Percentiles rank a stretch among this genome's conserved stretches.
Conservation (phyloP, 64 coral and sea anemone species). For the Porites australiensis region DNA sequence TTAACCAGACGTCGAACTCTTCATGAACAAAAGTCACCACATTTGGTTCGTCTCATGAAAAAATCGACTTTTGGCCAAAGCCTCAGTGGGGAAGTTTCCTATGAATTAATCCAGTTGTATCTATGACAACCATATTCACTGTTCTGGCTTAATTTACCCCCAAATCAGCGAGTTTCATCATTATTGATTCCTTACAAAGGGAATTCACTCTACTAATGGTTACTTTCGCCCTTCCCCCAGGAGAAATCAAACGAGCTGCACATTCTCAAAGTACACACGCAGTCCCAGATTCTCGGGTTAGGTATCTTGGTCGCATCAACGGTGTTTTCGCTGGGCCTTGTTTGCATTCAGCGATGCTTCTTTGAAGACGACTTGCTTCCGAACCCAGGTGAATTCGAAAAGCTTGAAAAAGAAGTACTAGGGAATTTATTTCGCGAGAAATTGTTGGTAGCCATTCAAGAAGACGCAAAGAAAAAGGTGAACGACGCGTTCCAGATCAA, state of each 20-base stretch:
- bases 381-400: constrained; percentile 38
- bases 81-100: too few species aligned
- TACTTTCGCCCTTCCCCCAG: not conserved
- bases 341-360: constrained; percentile 55
- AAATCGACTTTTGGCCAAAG: too few species aligned
- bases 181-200: too few species aligned
- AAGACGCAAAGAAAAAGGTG: constrained; percentile 30
- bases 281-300: constrained; percentile 76
- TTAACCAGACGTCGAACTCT: too few species aligned
- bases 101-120: too few species aligned
- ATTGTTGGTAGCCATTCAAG: constrained; percentile 2
- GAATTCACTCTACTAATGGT: not conserved
- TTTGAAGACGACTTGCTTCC: constrained; percentile 52
- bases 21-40: too few species aligned
- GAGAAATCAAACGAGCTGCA: not conserved
- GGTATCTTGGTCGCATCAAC: constrained; percentile 45
- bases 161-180: too few species aligned
- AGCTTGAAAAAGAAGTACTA: constrained; percentile 56
- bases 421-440: constrained; percentile 55
- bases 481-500: constrained; percentile 4
- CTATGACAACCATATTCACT: too few species aligned
- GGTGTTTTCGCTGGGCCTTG: constrained; percentile 63
- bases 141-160: too few species aligned
- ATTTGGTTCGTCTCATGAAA: too few species aligned
- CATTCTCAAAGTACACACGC: constrained; percentile 63